A percentile compares a stretch with the other conserved stretches of the same genome.
Conservation (phyloP, 2,113 vertebrate species). For the Mirza zaza region DNA sequence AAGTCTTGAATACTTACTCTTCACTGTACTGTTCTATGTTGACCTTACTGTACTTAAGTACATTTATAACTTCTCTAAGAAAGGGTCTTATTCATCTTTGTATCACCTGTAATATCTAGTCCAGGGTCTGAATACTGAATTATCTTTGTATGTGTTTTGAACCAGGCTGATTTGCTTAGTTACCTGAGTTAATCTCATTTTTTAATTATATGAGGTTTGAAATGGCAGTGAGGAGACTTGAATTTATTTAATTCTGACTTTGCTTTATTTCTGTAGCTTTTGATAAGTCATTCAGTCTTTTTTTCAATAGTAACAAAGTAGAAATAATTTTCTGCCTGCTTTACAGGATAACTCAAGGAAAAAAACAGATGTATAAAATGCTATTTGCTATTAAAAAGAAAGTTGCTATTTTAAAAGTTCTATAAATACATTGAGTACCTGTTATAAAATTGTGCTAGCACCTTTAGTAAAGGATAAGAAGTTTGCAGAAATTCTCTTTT, state of each 20-base stretch:
- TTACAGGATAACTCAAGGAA: constrained; percentile 1
- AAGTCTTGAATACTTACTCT: not conserved
- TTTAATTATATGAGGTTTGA: constrained; percentile 6
- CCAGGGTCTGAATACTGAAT: not conserved
- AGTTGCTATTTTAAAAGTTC: constrained; percentile 39
- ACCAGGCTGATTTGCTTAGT: constrained; percentile 6
- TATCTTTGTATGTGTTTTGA: constrained; percentile 27
- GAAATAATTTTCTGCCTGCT: constrained; percentile 17
- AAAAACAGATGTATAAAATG: constrained; percentile 9
- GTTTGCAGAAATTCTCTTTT: not conserved
- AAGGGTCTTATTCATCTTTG: not conserved
- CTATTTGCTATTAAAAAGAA: constrained; percentile 35
- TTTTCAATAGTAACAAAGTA: constrained; percentile 17
- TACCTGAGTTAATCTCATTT: not conserved
- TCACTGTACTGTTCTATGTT: not conserved
- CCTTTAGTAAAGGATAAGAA: constrained; percentile 21
- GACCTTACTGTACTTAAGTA: not conserved
- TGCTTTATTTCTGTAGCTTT: not conserved
- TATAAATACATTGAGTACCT: not conserved
- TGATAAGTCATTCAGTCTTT: constrained; percentile 20
- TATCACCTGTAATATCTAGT: not conserved
- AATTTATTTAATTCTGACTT: constrained; percentile 46
- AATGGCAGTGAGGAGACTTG: not conserved
- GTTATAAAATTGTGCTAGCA: constrained; percentile 23
- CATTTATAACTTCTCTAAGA: constrained; percentile 20